Conservation (phyloP, 2,888 invertebrate genomes). For the Thysanoteuthis rhombus region DNA sequence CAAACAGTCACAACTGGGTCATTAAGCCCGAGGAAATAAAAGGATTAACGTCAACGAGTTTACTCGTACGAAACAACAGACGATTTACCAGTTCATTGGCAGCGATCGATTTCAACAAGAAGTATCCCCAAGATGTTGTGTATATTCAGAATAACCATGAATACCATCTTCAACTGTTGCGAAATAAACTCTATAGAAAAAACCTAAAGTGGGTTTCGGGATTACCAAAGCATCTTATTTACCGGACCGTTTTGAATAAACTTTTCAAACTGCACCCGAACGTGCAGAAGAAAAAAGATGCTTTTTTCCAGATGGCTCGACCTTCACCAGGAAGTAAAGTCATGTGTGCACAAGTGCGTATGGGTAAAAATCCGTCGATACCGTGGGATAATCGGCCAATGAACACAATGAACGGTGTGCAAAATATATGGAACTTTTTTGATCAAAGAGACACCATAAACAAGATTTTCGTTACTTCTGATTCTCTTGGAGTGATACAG, state of each 20-base stretch:
- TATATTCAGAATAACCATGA: not conserved
- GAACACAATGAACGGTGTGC: not conserved
- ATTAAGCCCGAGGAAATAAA: not conserved
- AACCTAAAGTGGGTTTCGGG: not conserved
- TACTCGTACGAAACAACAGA: not conserved
- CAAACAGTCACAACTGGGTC: not conserved
- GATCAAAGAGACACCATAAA: not conserved
- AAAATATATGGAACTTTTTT: not conserved
- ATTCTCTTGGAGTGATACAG: not conserved
- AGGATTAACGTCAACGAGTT: not conserved
- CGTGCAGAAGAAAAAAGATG: not conserved
- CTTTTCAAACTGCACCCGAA: not conserved
- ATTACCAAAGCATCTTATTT: not conserved
- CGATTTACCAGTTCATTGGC: not conserved
- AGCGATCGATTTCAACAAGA: not conserved
- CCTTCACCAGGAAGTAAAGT: not conserved
- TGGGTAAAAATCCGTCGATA: slow-evolving; percentile 14
- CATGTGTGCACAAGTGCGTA: not conserved
- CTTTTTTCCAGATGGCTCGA: not conserved
- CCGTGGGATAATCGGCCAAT: not conserved
- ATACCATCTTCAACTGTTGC: not conserved
- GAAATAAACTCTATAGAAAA: not conserved
- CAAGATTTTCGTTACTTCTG: slow-evolving; percentile 21
- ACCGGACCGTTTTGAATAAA: not conserved
- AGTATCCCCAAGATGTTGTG: slow-evolving; percentile 1